Evolutionary conservation across 1,140 invertebrate genomes (phyloP), one percentile per base, ranked within the genome.

Genomic region (Lethrus apterus): DNA sequence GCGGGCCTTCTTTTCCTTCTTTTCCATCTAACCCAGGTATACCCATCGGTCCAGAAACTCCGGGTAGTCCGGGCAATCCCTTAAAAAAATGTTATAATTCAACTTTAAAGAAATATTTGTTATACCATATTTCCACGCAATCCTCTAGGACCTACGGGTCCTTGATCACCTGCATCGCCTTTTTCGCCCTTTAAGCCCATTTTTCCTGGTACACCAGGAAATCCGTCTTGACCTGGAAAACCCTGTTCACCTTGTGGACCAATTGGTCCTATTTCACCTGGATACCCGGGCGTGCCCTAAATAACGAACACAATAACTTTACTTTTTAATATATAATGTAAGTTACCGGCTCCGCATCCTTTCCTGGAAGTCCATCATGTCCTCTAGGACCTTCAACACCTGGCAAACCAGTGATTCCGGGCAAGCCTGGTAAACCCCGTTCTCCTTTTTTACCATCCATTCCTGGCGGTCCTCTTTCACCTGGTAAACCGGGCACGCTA

Each of bases 381-480:
- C 77, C 77, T 50, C 66, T 72, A 10, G 62, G 51, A 23, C 78
- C 78, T 45, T 70, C 60, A 30, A 65, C 26, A 10, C 77, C 77
- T 20, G 59, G 54, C 13, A 58, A 52, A 8, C 75, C 74, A 24
- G 70, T 60, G 20, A 58, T 46, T 75, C 79, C 78, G 66, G 77
- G 73, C 61, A 72, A 65, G 45, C 80, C 80, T 8, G 75, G 62
- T 57, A 78, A 74, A 10, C 80, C 81, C 55, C 75, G 67, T 42
- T 77, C 73, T 11, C 81, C 81, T 46, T 67, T 67, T 57, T 74
- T 55, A 2, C 81, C 83, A 57, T 83, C 74, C 0, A 66, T 63
- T 2, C 83, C 81, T 59, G 75, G 60, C 2, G 83, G 80, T 0
- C 83, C 83, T 56, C 79, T 81, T 26, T 81, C 80, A n/a, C n/a